Evolutionary conservation across 2,888 invertebrate species (phyloP).

Genomic region (Athalia rosae): DNA sequence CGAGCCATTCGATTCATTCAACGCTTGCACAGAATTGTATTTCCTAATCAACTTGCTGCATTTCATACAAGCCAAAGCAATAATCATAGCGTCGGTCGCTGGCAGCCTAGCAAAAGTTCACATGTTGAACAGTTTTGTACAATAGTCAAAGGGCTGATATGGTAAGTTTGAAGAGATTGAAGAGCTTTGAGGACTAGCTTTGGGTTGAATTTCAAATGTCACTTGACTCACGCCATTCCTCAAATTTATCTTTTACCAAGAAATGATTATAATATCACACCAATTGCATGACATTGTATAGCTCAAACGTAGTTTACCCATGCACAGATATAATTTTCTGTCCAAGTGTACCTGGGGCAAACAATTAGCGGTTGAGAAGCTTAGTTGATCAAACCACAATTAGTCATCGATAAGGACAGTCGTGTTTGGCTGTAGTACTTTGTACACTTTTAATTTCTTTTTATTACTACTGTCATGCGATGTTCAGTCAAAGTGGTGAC

Average conservation of each 20-base stretch:
- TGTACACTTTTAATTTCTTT: not conserved
- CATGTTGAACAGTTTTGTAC: not conserved
- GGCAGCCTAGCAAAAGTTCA: not conserved
- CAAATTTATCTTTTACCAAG: not conserved
- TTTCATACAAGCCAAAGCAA: not conserved
- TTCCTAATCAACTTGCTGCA: no score
- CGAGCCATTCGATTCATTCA: no score
- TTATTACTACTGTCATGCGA: not conserved
- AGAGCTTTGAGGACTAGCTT: not conserved
- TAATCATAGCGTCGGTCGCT: not conserved
- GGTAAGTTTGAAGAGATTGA: not conserved
- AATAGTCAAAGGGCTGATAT: constrained; percentile 6
- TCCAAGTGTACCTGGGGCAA: no score
- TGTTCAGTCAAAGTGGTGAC: not conserved
- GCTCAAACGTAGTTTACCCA: no score
- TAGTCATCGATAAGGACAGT: not conserved
- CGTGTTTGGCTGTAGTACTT: constrained; percentile 4
- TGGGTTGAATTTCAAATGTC: not conserved
- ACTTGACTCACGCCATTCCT: not conserved
- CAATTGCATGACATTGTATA: no score
- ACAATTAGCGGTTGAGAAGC: no score
- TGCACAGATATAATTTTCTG: no score
- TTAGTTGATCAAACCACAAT: no score
- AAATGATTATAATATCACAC: not conserved
- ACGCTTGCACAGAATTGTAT: not conserved